These are phyloP conservation scores for Pemphredon lugubris DNA, from an alignment of 2,888 invertebrate species.

Conservation along the genomic window DNA sequence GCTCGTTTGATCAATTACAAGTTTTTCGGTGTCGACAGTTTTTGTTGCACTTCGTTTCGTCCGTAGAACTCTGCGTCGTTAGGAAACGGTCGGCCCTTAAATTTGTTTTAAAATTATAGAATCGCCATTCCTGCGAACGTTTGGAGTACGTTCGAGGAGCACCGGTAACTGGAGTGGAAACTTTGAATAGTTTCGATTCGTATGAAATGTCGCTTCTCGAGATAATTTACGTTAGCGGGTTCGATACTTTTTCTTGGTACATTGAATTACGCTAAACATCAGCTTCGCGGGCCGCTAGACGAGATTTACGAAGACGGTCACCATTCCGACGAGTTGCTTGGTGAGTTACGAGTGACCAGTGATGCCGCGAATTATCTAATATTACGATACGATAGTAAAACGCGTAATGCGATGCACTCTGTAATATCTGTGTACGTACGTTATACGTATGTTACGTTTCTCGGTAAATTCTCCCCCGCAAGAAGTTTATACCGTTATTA, in stretches of 20 bases:
- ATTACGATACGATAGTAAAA: constrained; percentile 23
- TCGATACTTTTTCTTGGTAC: constrained; percentile 3
- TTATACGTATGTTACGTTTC: too few relatives aligned
- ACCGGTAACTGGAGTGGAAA: too few relatives aligned
- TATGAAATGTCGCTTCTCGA: neutral
- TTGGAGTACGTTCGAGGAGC: too few relatives aligned
- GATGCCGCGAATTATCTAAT: constrained; percentile 26
- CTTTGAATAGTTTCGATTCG: neutral
- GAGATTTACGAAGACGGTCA: constrained; percentile 45
- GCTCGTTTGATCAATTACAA: too few relatives aligned
- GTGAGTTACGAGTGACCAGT: constrained; percentile 30
- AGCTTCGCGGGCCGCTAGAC: constrained; percentile 23
- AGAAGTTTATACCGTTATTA: constrained; percentile 6
- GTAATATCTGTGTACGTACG: constrained; percentile 15
- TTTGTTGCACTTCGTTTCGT: too few relatives aligned
- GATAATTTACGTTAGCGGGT: neutral
- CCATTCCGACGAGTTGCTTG: neutral
- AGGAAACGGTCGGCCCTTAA: too few relatives aligned
- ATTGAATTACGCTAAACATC: constrained; percentile 37
- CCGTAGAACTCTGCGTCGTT: too few relatives aligned
- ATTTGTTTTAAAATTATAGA: too few relatives aligned
- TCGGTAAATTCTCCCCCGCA: constrained; percentile 19
- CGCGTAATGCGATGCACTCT: constrained; percentile 21
- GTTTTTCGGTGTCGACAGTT: too few relatives aligned
- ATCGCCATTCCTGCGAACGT: too few relatives aligned